Percentiles rank a stretch among this genome's conserved stretches.
These are phyloP conservation scores for Sebastolobus alascanus DNA, from an alignment of 2,797 vertebrate species.

Conservation along the genomic window DNA sequence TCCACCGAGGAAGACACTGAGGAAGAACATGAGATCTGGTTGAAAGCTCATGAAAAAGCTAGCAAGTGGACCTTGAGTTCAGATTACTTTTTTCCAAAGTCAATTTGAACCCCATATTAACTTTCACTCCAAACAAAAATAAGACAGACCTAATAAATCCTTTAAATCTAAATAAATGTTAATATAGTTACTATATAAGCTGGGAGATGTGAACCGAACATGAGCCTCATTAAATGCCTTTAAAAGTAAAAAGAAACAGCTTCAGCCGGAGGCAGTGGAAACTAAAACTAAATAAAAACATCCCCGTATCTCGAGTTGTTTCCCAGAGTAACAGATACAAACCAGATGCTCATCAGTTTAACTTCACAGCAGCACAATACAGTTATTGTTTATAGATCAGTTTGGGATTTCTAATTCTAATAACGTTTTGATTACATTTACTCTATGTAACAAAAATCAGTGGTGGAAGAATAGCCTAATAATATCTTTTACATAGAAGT, in stretches of 20 bases:
- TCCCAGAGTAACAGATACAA: slow-evolving; percentile 31
- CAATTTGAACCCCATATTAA: neutral
- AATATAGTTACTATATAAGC: neutral
- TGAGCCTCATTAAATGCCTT: neutral
- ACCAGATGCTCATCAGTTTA: slow-evolving; percentile 13
- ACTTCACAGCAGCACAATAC: slow-evolving; percentile 1
- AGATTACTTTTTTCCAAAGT: neutral
- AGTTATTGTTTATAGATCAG: neutral
- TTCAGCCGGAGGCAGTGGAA: neutral
- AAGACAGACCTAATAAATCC: neutral
- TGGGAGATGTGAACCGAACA: neutral
- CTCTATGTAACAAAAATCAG: neutral
- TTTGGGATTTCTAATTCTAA: neutral
- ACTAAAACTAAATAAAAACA: neutral
- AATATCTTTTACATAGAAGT: neutral
- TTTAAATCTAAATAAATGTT: neutral
- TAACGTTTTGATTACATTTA: neutral
- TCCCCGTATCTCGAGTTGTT: slow-evolving; percentile 2
- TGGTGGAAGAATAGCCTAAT: neutral
- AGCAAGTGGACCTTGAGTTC: neutral
- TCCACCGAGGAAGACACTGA: neutral
- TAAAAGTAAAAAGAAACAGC: neutral
- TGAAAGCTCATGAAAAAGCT: neutral
- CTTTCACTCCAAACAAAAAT: neutral
- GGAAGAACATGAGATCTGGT: neutral